These are phyloP conservation scores for Epizoanthus scotinus DNA, from an alignment of 92 coral and sea anemone genomes.

Conservation along the genomic window DNA sequence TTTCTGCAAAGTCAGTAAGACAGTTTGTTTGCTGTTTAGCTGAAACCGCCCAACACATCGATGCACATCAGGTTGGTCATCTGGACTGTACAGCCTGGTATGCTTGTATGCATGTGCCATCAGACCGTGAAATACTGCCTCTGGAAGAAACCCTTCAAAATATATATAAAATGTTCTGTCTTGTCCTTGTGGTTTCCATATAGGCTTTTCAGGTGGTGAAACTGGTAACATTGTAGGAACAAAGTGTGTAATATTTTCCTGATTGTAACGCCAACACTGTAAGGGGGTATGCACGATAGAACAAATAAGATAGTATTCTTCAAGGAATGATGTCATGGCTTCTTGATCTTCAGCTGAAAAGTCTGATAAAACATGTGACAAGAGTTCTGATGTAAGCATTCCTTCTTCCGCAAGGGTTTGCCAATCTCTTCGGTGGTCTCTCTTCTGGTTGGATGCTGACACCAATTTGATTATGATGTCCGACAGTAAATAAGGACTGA, in stretches of 20 bases:
- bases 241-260: slow-evolving; percentile 1
- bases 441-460: not conserved
- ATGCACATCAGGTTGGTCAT: not conserved
- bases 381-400: not conserved
- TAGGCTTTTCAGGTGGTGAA: not conserved
- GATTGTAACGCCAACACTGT: not conserved
- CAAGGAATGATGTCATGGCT: slow-evolving; percentile 45
- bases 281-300: slow-evolving; percentile 5
- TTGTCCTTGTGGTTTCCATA: not conserved
- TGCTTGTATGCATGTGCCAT: slow-evolving; percentile 10
- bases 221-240: not conserved
- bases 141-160: slow-evolving; percentile 1
- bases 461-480: slow-evolving; percentile 13
- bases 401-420: not conserved
- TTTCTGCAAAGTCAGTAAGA: not conserved
- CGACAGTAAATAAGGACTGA: not conserved
- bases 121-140: not conserved
- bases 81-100: not conserved
- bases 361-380: slow-evolving; percentile 2
- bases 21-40: not conserved
- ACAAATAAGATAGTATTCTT: slow-evolving; percentile 53
- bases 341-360: not conserved
- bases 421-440: slow-evolving; percentile 7
- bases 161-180: not conserved
- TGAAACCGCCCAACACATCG: not conserved